phyloP scores from a whole-genome alignment of 2,888 invertebrate species.

The Caenorhabditis parvicauda region DNA sequence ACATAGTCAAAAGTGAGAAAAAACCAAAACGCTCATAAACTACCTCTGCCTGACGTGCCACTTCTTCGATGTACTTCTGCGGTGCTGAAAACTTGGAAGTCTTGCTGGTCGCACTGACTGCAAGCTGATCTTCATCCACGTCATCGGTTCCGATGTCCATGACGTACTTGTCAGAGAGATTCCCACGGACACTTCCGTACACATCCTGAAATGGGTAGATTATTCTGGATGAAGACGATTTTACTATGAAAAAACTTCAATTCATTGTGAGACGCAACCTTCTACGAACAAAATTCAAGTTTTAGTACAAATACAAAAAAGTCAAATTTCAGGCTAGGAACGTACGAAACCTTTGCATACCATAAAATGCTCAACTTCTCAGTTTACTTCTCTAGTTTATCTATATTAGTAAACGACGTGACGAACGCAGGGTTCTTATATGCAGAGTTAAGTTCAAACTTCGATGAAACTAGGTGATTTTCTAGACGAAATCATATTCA shows the following conservation, averaged over 20 bases:
- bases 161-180: constrained; percentile 80
- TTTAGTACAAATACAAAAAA: too few species aligned
- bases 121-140: constrained; percentile 58
- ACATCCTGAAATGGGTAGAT: constrained; percentile 77
- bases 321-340: too few species aligned
- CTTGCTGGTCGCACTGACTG: constrained; percentile 28
- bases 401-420: too few species aligned
- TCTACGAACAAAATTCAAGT: too few species aligned
- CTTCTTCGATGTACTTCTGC: constrained; percentile 48
- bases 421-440: too few species aligned
- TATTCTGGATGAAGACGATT: too few species aligned
- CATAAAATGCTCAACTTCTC: not conserved
- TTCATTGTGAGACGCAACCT: too few species aligned
- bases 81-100: constrained; percentile 36
- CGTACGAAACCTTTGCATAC: not conserved
- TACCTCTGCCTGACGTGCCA: constrained; percentile 41
- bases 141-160: constrained; percentile 93
- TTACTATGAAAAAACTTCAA: too few species aligned
- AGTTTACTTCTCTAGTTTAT: too few species aligned
- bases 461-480: too few species aligned
- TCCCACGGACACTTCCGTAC: constrained; percentile 76
- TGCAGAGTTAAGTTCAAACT: too few species aligned
- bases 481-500: too few species aligned
- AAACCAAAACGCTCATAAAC: not conserved
- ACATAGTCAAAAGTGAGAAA: not conserved